Conservation (phyloP, 2,113 vertebrate genomes). For the Ciconia stormi region DNA sequence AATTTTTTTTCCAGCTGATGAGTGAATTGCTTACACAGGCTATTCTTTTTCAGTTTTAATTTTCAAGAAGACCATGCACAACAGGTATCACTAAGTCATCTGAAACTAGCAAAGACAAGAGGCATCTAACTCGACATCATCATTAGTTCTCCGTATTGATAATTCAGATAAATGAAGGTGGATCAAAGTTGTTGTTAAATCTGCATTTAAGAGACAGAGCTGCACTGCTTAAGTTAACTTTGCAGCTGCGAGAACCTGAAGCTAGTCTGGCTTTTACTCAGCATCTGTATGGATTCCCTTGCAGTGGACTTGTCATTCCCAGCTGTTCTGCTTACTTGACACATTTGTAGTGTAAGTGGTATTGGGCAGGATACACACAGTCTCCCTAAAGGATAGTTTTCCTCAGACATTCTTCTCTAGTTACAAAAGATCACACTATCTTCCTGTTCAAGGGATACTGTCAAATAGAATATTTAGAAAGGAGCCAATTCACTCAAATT, state of each 20-base stretch:
- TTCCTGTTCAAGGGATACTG: background rate
- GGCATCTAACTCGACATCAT: background rate
- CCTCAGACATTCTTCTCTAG: background rate
- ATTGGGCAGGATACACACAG: background rate
- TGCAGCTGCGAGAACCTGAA: background rate
- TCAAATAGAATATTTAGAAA: background rate
- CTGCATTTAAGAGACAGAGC: background rate
- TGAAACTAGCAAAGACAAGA: background rate
- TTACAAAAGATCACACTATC: background rate
- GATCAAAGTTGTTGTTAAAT: background rate
- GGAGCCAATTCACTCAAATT: background rate
- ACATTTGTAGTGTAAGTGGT: background rate
- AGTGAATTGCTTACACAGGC: background rate
- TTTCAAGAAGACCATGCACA: background rate
- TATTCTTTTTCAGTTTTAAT: background rate
- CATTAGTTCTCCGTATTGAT: background rate
- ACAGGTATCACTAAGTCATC: background rate
- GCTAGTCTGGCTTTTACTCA: background rate
- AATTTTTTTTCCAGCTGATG: background rate
- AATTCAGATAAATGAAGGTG: background rate
- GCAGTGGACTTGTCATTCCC: background rate
- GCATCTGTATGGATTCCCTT: background rate
- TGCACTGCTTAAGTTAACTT: background rate
- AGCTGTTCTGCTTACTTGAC: background rate
- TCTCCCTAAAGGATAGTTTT: background rate